phyloP scores from a whole-genome alignment of 2,113 vertebrate species.

The Strix aluco region DNA sequence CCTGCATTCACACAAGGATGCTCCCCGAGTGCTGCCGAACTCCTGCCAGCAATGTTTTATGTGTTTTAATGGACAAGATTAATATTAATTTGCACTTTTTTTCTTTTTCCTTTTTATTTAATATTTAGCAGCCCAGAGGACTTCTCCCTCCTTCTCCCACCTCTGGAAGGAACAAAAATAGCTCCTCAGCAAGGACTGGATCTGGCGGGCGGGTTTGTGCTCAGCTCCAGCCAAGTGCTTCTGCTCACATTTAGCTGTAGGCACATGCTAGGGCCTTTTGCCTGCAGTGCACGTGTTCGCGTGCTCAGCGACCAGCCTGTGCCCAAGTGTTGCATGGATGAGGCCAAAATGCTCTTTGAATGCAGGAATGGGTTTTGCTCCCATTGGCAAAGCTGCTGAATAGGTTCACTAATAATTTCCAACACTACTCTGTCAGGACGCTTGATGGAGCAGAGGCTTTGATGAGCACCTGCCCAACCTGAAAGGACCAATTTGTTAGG shows the following conservation, averaged over 20 bases:
- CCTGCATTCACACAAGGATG: background rate
- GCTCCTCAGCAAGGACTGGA: background rate
- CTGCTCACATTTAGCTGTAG: background rate
- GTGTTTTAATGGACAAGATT: conserved; percentile 50
- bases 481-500: background rate
- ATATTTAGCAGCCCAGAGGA: conserved; percentile 44
- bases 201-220: background rate
- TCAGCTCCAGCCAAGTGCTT: background rate
- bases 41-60: conserved; percentile 10
- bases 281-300: fast-evolving
- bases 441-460: background rate
- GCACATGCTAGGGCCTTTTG: background rate
- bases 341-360: background rate
- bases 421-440: background rate
- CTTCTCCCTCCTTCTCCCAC: background rate
- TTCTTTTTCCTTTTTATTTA: conserved; percentile 25
- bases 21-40: background rate
- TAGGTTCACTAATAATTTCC: background rate
- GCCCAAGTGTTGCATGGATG: background rate
- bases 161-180: conserved; percentile 40
- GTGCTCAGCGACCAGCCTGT: background rate
- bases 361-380: background rate
- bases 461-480: background rate
- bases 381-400: background rate
- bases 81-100: conserved; percentile 51